These are phyloP conservation scores for Astreopora myriophthalma DNA, from an alignment of 64 coral and sea anemone genomes.

Conservation along the genomic window DNA sequence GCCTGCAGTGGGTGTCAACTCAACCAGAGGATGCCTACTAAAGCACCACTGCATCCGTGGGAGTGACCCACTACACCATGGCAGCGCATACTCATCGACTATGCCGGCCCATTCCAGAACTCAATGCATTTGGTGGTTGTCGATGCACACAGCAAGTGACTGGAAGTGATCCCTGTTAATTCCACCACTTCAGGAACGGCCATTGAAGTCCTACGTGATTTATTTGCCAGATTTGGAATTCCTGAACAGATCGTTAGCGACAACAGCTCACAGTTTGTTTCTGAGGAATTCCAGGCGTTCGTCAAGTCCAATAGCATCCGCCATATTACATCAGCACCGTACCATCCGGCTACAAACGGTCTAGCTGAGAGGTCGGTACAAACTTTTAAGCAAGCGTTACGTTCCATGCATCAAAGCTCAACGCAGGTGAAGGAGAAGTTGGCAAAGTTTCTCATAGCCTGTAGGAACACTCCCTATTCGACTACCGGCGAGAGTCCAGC, in stretches of 20 bases:
- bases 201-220: conserved; percentile 64
- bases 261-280: conserved; percentile 44
- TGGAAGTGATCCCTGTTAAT: conserved; percentile 49
- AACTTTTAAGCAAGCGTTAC: conserved; percentile 31
- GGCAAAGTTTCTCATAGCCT: conserved; percentile 76
- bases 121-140: conserved; percentile 33
- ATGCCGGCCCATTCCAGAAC: neutral
- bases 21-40: conserved; percentile 23
- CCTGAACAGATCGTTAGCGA: conserved; percentile 55
- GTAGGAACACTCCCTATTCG: conserved; percentile 56
- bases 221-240: conserved; percentile 67
- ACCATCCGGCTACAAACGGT: conserved; percentile 54
- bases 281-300: conserved; percentile 57
- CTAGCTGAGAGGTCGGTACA: conserved; percentile 21
- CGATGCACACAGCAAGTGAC: conserved; percentile 56
- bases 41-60: conserved; percentile 32
- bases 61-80: conserved; percentile 20
- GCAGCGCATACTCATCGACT: conserved; percentile 56
- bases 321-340: conserved; percentile 50
- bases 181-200: conserved; percentile 47
- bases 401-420: conserved; percentile 5
- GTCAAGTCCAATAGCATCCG: conserved; percentile 43
- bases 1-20: conserved; percentile 33
- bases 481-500: conserved; percentile 71
- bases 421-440: conserved; percentile 45